Percentiles rank a stretch among this genome's conserved stretches.
Conservation (phyloP, 2,797 vertebrate genomes). For the Myiothlypis coronata region DNA sequence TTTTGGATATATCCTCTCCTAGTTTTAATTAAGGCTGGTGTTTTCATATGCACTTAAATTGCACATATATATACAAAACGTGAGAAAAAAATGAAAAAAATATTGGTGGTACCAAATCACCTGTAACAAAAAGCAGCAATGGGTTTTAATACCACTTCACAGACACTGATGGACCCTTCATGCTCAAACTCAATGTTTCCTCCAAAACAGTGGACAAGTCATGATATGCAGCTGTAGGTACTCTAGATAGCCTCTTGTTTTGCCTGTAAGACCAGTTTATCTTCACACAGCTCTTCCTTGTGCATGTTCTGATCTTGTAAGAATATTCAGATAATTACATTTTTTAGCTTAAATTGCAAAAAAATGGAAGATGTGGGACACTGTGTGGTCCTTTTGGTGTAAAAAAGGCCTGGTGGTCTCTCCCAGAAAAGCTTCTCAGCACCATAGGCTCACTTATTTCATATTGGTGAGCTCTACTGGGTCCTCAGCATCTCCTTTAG, state of each 20-base stretch:
- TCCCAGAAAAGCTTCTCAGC: not conserved
- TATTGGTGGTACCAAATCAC: not conserved
- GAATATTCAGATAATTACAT: not conserved
- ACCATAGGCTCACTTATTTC: not conserved
- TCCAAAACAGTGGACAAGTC: not conserved
- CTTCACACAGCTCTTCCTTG: not conserved
- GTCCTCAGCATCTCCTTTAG: not conserved
- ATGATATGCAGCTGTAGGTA: not conserved
- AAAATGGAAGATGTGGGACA: not conserved
- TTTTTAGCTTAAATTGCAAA: not conserved
- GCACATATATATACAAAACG: not conserved
- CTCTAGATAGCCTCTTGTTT: not conserved
- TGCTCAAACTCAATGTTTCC: not conserved
- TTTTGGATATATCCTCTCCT: not conserved
- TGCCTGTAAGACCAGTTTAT: not conserved
- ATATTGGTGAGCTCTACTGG: not conserved
- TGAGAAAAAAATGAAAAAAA: not conserved
- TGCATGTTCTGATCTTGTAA: not conserved
- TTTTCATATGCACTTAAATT: not conserved
- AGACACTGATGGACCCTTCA: not conserved
- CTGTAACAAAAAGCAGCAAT: not conserved
- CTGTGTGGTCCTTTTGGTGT: fast-evolving
- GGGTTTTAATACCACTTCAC: not conserved
- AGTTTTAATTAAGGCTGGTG: not conserved
- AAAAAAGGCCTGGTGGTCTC: not conserved